Evolutionary conservation across 1,140 invertebrate genomes (phyloP).

Genomic region (Drosophila ercepeae): DNA sequence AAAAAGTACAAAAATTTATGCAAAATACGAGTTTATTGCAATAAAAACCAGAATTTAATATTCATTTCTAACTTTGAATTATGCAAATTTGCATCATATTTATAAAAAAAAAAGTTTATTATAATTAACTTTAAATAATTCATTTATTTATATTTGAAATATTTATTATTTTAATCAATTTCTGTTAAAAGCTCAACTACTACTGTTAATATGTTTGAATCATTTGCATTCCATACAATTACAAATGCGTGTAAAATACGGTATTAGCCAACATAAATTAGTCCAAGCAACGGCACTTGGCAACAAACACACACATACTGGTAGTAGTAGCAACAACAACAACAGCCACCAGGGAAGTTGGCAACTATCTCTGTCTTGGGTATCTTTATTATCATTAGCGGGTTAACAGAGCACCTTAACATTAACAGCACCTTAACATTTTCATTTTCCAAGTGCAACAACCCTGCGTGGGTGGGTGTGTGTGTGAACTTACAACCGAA

Average conservation of each 20-base stretch:
- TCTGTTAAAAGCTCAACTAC: not conserved
- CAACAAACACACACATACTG: conserved; percentile 55
- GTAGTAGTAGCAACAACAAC: conserved; percentile 21
- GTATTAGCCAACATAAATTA: conserved; percentile 62
- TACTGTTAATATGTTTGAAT: conserved; percentile 54
- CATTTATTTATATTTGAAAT: too few species aligned
- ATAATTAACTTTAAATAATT: too few species aligned
- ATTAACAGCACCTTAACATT: conserved; percentile 52
- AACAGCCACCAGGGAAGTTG: conserved; percentile 35
- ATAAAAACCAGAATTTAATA: too few species aligned
- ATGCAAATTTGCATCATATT: too few species aligned
- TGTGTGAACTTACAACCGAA: conserved; percentile 40
- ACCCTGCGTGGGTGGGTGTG: conserved; percentile 30
- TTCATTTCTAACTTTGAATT: too few species aligned
- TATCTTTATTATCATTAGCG: conserved; percentile 39
- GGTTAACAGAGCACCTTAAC: conserved; percentile 29
- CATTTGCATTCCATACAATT: conserved; percentile 57
- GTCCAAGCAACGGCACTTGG: conserved; percentile 69
- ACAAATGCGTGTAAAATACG: conserved; percentile 5
- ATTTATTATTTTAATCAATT: too few species aligned
- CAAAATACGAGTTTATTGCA: not conserved
- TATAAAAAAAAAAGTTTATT: not conserved
- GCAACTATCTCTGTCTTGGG: conserved; percentile 47
- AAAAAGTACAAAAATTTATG: too few species aligned
- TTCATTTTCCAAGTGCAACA: conserved; percentile 58